Base-by-base conservation (phyloP, 1,140 invertebrate genomes). In the Danaus melanippus region DNA sequence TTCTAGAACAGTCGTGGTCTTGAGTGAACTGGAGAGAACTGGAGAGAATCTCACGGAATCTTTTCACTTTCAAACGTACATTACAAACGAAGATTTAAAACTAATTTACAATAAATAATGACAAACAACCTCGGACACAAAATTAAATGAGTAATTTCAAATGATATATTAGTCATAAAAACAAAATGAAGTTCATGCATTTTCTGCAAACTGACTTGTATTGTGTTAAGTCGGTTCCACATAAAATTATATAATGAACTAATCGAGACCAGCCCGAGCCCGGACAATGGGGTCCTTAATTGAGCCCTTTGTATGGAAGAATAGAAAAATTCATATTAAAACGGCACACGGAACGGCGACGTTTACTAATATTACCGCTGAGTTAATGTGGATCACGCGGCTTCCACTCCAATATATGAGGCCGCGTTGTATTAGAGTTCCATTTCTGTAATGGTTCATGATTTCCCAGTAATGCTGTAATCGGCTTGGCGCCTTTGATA, bases 171-270 rank as follows among this genome's bases (percentile, higher is more conserved):
- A 48, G 44, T 62, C 58, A 52, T 56, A 55, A 55, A 58, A 57
- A 44, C 54, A 46, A 12, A 15, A 51, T 48, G 39, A 50, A 41
- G 12, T 17, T 50, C 48, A 40, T 49, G 48, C 48, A 56, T 12
- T 50, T 51, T 42, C 42, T 41, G 55, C 40, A 45, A 56, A 56
- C 50, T 59, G 61, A 63, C 60, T 62, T 56, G 58, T 54, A 64
- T 69, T 65, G 62, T 65, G 55, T 50, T 12, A 57, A 49, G 60
- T 56, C 58, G 45, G 56, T 65, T 66, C 72, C 54, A 71, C 79
- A 78, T 84, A 77, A 79, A 81, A 78, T 82, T 69, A 81, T 79
- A 84, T 84, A 84, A 84, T 79, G 81, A 79, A 82, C 67, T 82
- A 82, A 84, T 82, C 76, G 74, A 63, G 66, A 58, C 64, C 58